Evolutionary conservation across 37 sponge, comb jelly and placozoan genomes (phyloP).

Genomic region (Chondrilla cf. caribensis): DNA sequence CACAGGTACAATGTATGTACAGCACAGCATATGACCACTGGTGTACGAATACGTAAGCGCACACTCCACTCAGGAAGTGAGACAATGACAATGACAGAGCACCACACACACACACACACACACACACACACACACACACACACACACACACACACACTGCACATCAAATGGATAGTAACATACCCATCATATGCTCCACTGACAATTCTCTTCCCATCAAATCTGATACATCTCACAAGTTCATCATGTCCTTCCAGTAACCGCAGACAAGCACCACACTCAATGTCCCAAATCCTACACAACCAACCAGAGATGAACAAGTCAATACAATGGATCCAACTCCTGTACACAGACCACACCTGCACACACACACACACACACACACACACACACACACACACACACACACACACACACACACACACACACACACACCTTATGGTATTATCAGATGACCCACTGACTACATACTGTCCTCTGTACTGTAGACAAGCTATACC

Average conservation of each 20-base stretch:
- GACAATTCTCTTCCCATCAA: slow-evolving; percentile 95
- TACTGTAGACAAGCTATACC: slow-evolving; percentile 98
- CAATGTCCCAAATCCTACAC: slow-evolving; percentile 94
- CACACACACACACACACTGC: neutral
- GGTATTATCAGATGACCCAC: slow-evolving; percentile 96
- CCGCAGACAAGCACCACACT: slow-evolving; percentile 89
- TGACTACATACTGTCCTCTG: slow-evolving; percentile 90
- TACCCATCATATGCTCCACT: slow-evolving; percentile 99
- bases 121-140: neutral
- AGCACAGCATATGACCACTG: no score
- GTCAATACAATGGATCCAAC: neutral
- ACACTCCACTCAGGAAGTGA: no score
- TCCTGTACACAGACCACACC: no score
- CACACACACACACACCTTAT: slow-evolving; percentile 65
- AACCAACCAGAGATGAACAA: neutral
- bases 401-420: neutral
- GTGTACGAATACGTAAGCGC: no score
- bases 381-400: neutral
- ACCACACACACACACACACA: neutral
- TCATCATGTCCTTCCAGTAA: slow-evolving; percentile 97
- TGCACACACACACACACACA: no score
- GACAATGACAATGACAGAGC: neutral
- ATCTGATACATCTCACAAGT: slow-evolving; percentile 95
- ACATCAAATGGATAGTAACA: neutral
- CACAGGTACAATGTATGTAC: no score